Evolutionary conservation across 2,113 vertebrate genomes (phyloP), one percentile per base, ranked within the genome.

Genomic region (Helogale parvula): DNA sequence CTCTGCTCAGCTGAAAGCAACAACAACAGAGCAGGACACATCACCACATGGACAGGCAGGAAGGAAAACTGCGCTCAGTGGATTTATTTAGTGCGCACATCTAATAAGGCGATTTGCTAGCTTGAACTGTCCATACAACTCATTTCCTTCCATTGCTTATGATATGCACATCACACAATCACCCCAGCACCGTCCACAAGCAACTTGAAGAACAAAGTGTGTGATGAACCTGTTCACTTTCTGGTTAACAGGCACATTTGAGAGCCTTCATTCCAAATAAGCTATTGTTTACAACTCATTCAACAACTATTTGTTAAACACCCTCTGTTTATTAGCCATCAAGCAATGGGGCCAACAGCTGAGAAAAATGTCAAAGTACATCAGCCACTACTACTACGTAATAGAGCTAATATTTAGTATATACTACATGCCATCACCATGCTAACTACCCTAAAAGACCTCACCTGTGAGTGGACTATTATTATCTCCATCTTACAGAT

Each of bases 201-300:
- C 0, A 4, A 91, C 57, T 57, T n/a, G 7, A 77, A 94, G n/a
- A 89, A 74, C 65, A 13, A 82, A 95, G 33, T 80, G 63, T 41
- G 11, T 35, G 68, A 95, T 60, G 79, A 69, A 65, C 33, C 27
- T 21, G 74, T 52, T 92, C 81, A 84, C 71, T 83, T 96, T 95
- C 93, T 77, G 50, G 77, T 71, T 77, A 79, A 60, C n/a, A 90
- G 77, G 81, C 17, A 93, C 68, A 87, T 54, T 81, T 82, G 35
- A 94, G 66, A 93, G 50, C 5, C 66, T 71, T n/a, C 50, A 17
- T 87, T 94, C 90, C 68, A 87, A 86, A 83, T 69, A 81, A 17
- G 31, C 68, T 90, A 7, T 95, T 77, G 41, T 93, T 96, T 93
- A 95, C 31, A 47, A 88, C 35, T 90, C 65, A 81, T 63, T 83